phyloP scores from a whole-genome alignment of 2,797 vertebrate species.

The Xenops minutus region DNA sequence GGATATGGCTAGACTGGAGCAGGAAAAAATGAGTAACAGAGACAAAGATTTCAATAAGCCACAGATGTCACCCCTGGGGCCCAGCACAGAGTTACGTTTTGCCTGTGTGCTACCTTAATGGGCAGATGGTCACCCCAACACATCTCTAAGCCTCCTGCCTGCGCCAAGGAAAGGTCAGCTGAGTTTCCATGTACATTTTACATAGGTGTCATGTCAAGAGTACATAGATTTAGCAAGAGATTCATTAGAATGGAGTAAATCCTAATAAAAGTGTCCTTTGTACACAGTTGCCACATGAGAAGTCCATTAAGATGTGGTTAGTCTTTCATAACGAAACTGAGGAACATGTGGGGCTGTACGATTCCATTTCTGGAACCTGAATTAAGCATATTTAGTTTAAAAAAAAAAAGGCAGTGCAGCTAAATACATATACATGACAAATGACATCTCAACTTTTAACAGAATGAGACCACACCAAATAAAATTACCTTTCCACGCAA shows the following conservation, averaged over 20 bases:
- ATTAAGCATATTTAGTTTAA: neutral
- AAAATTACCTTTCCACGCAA: slow-evolving; percentile 9
- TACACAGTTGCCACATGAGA: slow-evolving; percentile 58
- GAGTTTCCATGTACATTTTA: neutral
- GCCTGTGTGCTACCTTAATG: neutral
- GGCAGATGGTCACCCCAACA: neutral
- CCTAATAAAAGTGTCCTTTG: slow-evolving; percentile 50
- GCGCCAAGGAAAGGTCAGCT: neutral
- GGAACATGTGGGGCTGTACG: neutral
- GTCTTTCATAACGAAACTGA: slow-evolving; percentile 24
- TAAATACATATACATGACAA: neutral
- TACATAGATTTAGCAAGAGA: neutral
- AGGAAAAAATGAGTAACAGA: slow-evolving; percentile 2
- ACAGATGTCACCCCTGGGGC: neutral
- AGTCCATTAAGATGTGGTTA: slow-evolving; percentile 43
- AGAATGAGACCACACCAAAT: neutral
- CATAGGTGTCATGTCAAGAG: neutral
- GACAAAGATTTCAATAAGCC: neutral
- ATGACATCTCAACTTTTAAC: neutral
- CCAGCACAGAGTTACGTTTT: neutral
- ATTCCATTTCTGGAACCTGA: slow-evolving; percentile 20
- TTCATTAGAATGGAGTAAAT: neutral
- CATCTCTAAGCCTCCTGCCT: neutral
- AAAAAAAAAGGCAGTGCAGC: neutral
- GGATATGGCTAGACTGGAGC: slow-evolving; percentile 8